phyloP scores from a whole-genome alignment of 2,113 vertebrate genomes.

The Sciurus niger region DNA sequence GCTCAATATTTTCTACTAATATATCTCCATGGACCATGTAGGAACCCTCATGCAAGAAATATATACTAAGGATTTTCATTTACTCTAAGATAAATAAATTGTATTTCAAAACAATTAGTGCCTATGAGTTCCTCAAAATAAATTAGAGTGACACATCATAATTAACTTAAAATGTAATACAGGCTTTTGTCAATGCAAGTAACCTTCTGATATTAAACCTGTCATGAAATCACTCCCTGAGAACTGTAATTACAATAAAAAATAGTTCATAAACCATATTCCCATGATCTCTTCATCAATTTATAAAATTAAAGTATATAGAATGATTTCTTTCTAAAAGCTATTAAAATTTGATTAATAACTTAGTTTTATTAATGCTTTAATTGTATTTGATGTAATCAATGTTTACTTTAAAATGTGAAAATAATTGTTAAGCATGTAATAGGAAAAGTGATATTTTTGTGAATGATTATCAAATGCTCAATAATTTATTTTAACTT shows the following conservation, averaged over 20 bases:
- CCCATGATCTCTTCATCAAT: background rate
- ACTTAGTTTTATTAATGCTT: background rate
- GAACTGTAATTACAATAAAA: background rate
- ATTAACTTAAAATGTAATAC: slow-evolving; percentile 61
- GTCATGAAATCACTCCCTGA: slow-evolving; percentile 13
- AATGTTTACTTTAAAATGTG: background rate
- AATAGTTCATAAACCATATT: background rate
- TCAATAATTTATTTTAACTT: background rate
- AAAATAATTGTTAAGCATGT: background rate
- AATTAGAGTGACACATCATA: slow-evolving; percentile 30
- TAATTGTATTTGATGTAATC: background rate
- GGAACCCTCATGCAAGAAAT: background rate
- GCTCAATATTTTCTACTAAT: background rate
- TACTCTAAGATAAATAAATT: background rate
- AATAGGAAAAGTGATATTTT: background rate
- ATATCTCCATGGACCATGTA: no score
- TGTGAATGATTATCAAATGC: background rate
- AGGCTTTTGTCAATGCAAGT: slow-evolving; percentile 5
- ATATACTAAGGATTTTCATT: background rate
- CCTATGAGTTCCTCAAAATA: slow-evolving; percentile 32
- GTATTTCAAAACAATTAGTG: slow-evolving; percentile 24
- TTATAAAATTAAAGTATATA: background rate
- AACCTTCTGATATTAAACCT: background rate
- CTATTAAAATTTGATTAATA: background rate
- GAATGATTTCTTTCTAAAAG: background rate